Evolutionary conservation across 2,797 vertebrate species (phyloP).

Genomic region (Phataginus tetradactyla): DNA sequence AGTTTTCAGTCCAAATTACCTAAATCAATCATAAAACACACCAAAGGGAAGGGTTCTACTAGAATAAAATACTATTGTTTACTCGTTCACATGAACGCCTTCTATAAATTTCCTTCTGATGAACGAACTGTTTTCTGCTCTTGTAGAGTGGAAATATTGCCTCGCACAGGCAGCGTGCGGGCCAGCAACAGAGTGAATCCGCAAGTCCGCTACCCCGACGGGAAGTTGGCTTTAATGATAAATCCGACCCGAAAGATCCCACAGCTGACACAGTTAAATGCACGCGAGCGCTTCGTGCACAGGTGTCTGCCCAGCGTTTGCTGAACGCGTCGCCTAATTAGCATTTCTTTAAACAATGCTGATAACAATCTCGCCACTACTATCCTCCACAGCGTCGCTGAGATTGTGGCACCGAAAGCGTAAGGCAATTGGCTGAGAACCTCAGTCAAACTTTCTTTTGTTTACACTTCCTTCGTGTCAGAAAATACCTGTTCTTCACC

Average conservation of each 20-base stretch:
- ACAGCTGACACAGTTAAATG: slow-evolving; percentile 46
- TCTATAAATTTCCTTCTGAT: slow-evolving; percentile 5
- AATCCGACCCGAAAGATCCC: background rate
- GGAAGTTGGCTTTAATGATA: slow-evolving; percentile 8
- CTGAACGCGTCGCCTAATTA: slow-evolving; percentile 79
- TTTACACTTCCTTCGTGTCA: slow-evolving; percentile 79
- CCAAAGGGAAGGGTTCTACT: background rate
- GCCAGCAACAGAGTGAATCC: background rate
- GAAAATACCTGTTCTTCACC: slow-evolving; percentile 57
- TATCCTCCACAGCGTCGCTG: slow-evolving; percentile 71
- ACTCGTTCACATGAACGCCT: background rate
- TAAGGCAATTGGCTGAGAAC: slow-evolving; percentile 79
- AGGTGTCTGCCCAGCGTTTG: slow-evolving; percentile 79
- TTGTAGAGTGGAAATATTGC: background rate
- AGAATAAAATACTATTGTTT: background rate
- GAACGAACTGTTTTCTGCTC: slow-evolving; percentile 36
- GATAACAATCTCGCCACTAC: slow-evolving; percentile 75
- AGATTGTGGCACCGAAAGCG: slow-evolving; percentile 76
- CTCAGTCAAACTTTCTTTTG: slow-evolving; percentile 84
- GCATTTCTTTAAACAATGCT: slow-evolving; percentile 83
- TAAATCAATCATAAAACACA: background rate
- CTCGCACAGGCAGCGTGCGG: background rate
- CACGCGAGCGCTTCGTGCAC: slow-evolving; percentile 63
- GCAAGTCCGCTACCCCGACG: background rate
- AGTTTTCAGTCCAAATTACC: background rate